Evolutionary conservation across 2,888 invertebrate species (phyloP).

Genomic region (Apodemia duryi): DNA sequence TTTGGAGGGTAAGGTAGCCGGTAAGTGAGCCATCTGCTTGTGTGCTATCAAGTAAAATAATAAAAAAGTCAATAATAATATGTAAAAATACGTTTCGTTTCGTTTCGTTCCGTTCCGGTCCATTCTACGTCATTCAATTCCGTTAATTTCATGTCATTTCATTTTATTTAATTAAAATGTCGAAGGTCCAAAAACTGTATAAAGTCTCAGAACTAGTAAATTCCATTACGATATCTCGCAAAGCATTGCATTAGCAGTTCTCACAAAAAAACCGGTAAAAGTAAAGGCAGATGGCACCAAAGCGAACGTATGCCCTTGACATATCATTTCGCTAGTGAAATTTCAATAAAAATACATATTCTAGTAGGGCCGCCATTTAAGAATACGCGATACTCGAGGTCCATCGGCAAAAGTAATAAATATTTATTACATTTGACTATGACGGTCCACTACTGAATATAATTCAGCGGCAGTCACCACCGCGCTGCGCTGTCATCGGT

Average conservation of each 20-base stretch:
- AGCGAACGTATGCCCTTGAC: constrained; percentile 5
- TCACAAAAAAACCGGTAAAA: constrained; percentile 1
- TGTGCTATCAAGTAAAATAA: too few relatives aligned
- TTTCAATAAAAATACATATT: constrained; percentile 10
- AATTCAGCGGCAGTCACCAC: not conserved
- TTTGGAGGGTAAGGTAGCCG: too few relatives aligned
- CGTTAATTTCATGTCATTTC: too few relatives aligned
- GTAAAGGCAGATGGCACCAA: constrained; percentile 1
- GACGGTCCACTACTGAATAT: not conserved
- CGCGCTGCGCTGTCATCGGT: not conserved
- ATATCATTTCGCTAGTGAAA: not conserved
- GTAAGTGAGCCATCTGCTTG: too few relatives aligned
- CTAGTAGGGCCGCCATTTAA: constrained; percentile 1
- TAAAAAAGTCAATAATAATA: too few relatives aligned
- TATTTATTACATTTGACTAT: constrained; percentile 1
- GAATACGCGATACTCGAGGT: not conserved
- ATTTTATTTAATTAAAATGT: not conserved
- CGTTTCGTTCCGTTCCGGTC: too few relatives aligned
- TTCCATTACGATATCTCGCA: not conserved
- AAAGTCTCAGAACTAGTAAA: not conserved
- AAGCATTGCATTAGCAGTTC: not conserved
- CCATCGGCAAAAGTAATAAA: constrained; percentile 2
- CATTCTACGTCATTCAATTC: too few relatives aligned
- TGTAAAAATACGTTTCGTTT: too few relatives aligned
- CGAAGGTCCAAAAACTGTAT: not conserved